Evolutionary conservation across 2,888 invertebrate species (phyloP).

Genomic region (Sarcophaga caerulescens): DNA sequence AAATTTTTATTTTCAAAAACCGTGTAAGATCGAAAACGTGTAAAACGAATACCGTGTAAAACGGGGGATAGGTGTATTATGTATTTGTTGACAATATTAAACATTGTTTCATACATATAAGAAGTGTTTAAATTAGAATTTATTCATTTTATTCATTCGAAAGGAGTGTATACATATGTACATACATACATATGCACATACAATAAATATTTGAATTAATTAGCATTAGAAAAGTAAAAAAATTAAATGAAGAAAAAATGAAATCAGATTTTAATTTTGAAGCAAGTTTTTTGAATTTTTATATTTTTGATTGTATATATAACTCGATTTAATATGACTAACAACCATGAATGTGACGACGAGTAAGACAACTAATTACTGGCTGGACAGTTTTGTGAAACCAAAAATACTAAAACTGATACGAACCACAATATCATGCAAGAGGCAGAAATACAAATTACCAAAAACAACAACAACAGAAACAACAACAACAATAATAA

Average conservation of each 20-base stretch:
- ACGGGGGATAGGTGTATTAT: too few species aligned
- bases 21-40: too few species aligned
- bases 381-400: too few species aligned
- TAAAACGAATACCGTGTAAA: too few species aligned
- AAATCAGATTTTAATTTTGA: not conserved
- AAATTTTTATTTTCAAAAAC: too few species aligned
- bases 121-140: not conserved
- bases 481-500: not conserved
- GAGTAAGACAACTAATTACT: too few species aligned
- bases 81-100: too few species aligned
- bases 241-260: not conserved
- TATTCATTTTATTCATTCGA: too few species aligned
- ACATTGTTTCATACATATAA: not conserved
- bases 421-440: not conserved
- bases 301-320: too few species aligned
- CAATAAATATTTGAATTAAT: not conserved
- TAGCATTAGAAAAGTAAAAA: not conserved
- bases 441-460: not conserved
- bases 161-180: not conserved
- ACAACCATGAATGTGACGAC: conserved; percentile 16
- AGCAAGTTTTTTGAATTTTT: too few species aligned
- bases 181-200: not conserved
- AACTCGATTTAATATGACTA: conserved; percentile 45
- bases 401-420: too few species aligned
- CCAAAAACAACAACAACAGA: conserved; percentile 5